Evolutionary conservation across 2,113 vertebrate genomes (phyloP), one percentile per base, ranked within the genome.

Genomic region (Nycticryphes semicollaris): DNA sequence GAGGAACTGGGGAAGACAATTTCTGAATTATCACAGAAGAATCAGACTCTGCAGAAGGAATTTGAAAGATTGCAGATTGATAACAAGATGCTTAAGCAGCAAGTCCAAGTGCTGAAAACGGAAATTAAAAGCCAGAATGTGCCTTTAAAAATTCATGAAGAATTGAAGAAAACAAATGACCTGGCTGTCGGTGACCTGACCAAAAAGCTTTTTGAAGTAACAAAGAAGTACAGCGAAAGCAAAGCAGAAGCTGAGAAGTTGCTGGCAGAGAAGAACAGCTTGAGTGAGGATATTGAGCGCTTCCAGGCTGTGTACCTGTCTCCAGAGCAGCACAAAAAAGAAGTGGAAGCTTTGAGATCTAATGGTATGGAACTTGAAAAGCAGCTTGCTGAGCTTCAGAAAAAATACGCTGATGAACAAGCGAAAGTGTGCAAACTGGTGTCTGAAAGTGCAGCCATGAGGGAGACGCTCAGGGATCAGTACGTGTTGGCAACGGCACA

Each of bases 101-200:
- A 99, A 91, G 92, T 99, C 81, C 98, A 99, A 2, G 97, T 97
- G 74, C 93, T 99, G 27, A 98, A 91, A 33, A 94, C 73, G 30
- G 98, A 99, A 93, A 97, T 99, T 22, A 98, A 99, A 92, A 98
- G 64, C 3, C 97, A 99, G 68, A 99, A 98, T 1, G 95, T 99
- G 79, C 98, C 98, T 86, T 60, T 99, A 39, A 98, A 98, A 94
- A 96, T 97, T 62, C 99, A 98, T 0, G 98, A 99, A 43, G 98
- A 99, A 25, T 72, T 98, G 80, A 99, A 98, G 92, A 98, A 95
- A 93, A 95, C 98, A 35, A 98, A 98, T 48, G 98, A 98, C 3
- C 66, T 80, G 6, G 96, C 97, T 25, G 91, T 99, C 37, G 98
- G 98, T 66, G 98, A 99, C 43, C 97, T 99, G 85, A 98, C 98